phyloP scores from a whole-genome alignment of 1,140 invertebrate species.

The Calycopis cecrops region DNA sequence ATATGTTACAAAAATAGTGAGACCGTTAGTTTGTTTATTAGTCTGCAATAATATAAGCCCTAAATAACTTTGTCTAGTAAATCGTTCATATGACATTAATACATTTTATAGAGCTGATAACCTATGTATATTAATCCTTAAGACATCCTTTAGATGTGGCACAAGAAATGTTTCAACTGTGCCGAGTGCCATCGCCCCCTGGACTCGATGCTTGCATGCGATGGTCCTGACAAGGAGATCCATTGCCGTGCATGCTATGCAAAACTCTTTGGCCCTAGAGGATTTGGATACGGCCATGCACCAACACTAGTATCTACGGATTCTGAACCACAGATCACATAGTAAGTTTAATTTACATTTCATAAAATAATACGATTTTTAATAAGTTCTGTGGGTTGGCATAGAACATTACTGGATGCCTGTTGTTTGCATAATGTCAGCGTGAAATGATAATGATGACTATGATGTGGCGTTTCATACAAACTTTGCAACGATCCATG shows the following conservation, averaged over 20 bases:
- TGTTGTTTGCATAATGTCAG: no score
- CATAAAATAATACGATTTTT: no score
- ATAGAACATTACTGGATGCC: no score
- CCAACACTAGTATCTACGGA: conserved; percentile 88
- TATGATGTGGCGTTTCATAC: no score
- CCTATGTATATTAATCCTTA: conserved; percentile 4
- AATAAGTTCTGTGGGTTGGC: no score
- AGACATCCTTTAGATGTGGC: conserved; percentile 84
- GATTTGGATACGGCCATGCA: conserved; percentile 91
- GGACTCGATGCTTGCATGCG: conserved; percentile 93
- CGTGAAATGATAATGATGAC: no score
- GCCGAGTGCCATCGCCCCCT: conserved; percentile 94
- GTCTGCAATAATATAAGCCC: no score
- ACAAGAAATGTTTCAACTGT: conserved; percentile 96
- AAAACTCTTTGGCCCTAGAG: conserved; percentile 93
- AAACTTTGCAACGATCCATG: no score
- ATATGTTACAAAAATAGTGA: no score
- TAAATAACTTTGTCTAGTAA: no score
- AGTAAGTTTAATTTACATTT: conserved; percentile 74
- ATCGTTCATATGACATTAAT: no score
- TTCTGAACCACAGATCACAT: conserved; percentile 81
- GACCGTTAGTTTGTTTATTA: no score
- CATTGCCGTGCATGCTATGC: conserved; percentile 93
- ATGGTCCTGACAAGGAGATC: conserved; percentile 91
- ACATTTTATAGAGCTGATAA: neutral